A percentile compares a stretch with the other conserved stretches of the same genome.
Evolutionary conservation across 1,140 invertebrate species (phyloP).

Genomic region (Patella vulgata): DNA sequence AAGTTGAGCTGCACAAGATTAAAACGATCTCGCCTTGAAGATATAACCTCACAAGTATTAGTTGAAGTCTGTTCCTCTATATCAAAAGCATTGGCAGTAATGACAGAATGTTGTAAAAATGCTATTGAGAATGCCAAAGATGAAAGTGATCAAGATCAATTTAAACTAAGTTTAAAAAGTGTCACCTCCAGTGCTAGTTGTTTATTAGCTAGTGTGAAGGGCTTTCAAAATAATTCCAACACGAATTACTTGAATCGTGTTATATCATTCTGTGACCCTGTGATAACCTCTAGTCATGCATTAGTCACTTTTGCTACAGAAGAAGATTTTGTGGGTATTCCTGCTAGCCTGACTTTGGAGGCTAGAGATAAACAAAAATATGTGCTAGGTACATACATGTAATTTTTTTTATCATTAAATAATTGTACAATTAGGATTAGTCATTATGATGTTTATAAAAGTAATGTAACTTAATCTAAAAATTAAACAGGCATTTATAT

Average conservation of each 20-base stretch:
- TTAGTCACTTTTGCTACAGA: constrained; percentile 53
- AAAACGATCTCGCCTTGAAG: constrained; percentile 40
- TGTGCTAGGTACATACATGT: constrained; percentile 47
- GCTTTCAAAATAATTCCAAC: constrained; percentile 44
- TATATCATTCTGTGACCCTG: constrained; percentile 52
- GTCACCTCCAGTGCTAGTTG: constrained; percentile 53
- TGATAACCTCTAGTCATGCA: constrained; percentile 45
- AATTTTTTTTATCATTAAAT: not conserved
- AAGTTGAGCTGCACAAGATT: constrained; percentile 48
- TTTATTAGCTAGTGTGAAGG: constrained; percentile 54
- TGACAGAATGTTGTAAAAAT: constrained; percentile 50
- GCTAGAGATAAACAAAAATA: constrained; percentile 50
- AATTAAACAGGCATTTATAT: too few species aligned
- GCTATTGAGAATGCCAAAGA: constrained; percentile 45
- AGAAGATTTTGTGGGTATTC: constrained; percentile 68
- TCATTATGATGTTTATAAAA: too few species aligned
- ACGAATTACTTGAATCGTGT: constrained; percentile 39
- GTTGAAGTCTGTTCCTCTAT: constrained; percentile 52
- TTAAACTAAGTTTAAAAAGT: constrained; percentile 57
- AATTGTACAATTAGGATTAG: too few species aligned
- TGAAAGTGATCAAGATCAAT: constrained; percentile 47
- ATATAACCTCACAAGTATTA: constrained; percentile 48
- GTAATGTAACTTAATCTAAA: too few species aligned
- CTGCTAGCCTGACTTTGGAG: constrained; percentile 73
- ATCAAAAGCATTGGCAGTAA: constrained; percentile 43